Evolutionary conservation across 2,797 vertebrate species (phyloP), one percentile per base, ranked within the genome.

Genomic region (Arremon aurantiirostris): DNA sequence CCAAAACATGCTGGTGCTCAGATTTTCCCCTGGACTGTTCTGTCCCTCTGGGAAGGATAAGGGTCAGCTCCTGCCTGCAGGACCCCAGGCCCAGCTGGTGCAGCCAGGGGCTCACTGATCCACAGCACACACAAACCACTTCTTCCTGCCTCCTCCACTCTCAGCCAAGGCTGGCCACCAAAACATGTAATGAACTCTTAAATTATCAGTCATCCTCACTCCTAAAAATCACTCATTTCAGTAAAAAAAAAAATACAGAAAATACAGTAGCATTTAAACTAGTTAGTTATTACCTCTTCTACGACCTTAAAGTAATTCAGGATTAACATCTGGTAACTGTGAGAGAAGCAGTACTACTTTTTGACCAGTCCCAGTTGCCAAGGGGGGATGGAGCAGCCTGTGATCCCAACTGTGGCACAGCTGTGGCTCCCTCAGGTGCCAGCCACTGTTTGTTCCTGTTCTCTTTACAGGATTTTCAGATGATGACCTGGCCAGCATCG

Each of bases 381-480:
- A 0, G 24, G 27, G 12, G 35, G 23, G 16, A 49, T 6, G 1
- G 20, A 77, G 44, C 39, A 78, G 53, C 41, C 27, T 11, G 3
- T 16, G 35, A 55, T 39, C 41, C 14, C 53, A 55, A 9, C 32
- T 72, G 23, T 2, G 6, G 39, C 46, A 28, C 32, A 79, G 39
- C 39, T 5, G 0, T 9, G 0, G 37, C 52, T 77, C 50, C 50
- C 57, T 47, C n/a, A 10, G 35, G 30, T 63, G 27, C 76, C 69
- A 80, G 30, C 39, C 13, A 21, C 39, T 3, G 1, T 68, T 50
- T 3, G 2, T 47, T 46, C 57, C 8, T 22, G 19, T 94, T 91
- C 8, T 71, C 69, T 90, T 90, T 64, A 76, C 78, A 98, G 98
- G 10, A 2, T 78, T 99, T 53, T 97, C 98, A 11, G 98, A 99